Evolutionary conservation across 2,797 vertebrate species (phyloP).

Genomic region (Chelidonichthys spinosus): DNA sequence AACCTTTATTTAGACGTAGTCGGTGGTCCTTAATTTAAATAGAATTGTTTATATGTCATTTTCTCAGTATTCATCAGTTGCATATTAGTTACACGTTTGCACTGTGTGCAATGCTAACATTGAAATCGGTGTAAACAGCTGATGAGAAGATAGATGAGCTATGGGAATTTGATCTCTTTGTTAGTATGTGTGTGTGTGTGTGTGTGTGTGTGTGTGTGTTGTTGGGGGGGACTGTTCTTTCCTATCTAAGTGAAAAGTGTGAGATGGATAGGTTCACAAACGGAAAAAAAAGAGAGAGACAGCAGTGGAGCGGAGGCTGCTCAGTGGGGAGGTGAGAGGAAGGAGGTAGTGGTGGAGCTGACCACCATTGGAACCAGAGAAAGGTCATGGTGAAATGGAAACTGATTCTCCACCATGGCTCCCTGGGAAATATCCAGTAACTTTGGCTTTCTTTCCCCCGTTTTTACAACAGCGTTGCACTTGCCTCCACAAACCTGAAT

Average conservation of each 20-base stretch:
- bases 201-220: neutral
- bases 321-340: conserved; percentile 81
- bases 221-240: conserved; percentile 61
- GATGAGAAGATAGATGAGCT: conserved; percentile 79
- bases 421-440: conserved; percentile 91
- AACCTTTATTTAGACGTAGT: conserved; percentile 69
- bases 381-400: conserved; percentile 89
- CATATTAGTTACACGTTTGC: conserved; percentile 66
- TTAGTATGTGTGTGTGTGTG: conserved; percentile 50
- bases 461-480: conserved; percentile 72
- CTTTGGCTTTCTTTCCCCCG: conserved; percentile 82
- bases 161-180: conserved; percentile 85
- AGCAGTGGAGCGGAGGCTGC: conserved; percentile 67
- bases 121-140: conserved; percentile 76
- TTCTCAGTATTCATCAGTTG: conserved; percentile 64
- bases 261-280: conserved; percentile 81
- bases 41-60: conserved; percentile 65
- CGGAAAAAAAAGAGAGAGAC: conserved; percentile 63
- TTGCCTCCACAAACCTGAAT: conserved; percentile 84
- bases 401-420: conserved; percentile 87
- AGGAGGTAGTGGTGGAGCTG: conserved; percentile 76
- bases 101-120: conserved; percentile 68
- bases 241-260: conserved; percentile 82
- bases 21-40: conserved; percentile 70
- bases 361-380: conserved; percentile 76